phyloP scores from a whole-genome alignment of 2,113 vertebrate genomes.

The Serilophus lunatus region DNA sequence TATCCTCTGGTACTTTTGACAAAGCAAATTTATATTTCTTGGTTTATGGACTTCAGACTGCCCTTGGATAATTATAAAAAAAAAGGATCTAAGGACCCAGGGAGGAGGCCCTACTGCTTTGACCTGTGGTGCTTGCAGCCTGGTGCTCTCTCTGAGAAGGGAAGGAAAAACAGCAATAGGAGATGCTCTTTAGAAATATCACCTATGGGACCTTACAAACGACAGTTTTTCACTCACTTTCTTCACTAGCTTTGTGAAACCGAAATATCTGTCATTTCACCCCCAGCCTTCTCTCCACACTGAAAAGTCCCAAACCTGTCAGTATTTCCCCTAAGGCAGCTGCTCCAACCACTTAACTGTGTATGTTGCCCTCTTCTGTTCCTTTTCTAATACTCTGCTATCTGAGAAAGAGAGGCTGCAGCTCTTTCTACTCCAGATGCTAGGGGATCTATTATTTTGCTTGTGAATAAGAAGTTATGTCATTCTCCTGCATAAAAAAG shows the following conservation, averaged over 20 bases:
- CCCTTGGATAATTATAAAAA: neutral
- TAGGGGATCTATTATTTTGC: neutral
- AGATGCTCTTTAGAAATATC: neutral
- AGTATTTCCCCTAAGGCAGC: neutral
- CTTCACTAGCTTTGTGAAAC: neutral
- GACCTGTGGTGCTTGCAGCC: neutral
- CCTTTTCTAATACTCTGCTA: neutral
- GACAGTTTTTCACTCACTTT: neutral
- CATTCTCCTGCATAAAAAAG: neutral
- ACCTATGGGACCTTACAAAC: rapidly evolving
- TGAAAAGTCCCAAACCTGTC: neutral
- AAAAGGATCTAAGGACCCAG: neutral
- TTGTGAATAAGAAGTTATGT: neutral
- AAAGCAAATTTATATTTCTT: neutral
- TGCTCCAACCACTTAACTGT: neutral
- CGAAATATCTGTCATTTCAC: neutral
- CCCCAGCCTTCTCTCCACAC: neutral
- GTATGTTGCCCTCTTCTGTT: neutral
- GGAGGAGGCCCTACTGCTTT: neutral
- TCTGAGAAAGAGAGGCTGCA: neutral
- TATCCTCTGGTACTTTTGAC: neutral
- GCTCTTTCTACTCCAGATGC: neutral
- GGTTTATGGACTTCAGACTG: neutral
- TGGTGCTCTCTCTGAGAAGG: neutral
- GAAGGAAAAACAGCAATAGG: neutral